Conservation (phyloP, 1,140 invertebrate genomes). For the Tetragonula clypearis region DNA sequence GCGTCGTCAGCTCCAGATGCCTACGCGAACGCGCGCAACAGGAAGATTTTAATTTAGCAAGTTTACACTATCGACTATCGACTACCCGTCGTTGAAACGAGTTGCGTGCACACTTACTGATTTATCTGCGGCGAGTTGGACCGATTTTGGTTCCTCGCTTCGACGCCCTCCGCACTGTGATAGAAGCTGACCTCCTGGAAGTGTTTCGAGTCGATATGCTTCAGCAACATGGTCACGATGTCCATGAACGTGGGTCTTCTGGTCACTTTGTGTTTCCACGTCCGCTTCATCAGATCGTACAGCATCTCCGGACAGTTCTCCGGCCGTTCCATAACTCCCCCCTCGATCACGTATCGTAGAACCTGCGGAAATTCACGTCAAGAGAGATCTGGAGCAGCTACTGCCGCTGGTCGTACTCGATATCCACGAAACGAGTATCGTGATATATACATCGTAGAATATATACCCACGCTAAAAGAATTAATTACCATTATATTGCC, state of each 20-base stretch:
- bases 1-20: constrained; percentile 72
- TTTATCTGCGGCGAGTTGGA: constrained; percentile 70
- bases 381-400: no score
- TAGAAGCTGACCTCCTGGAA: constrained; percentile 91
- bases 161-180: constrained; percentile 86
- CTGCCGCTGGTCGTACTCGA: no score
- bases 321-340: constrained; percentile 95
- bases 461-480: no score
- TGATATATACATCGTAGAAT: no score
- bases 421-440: neutral
- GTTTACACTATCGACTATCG: no score
- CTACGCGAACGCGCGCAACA: no score
- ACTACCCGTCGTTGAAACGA: neutral
- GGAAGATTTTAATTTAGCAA: no score
- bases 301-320: constrained; percentile 96
- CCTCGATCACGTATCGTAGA: constrained; percentile 92
- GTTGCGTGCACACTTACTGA: constrained; percentile 64
- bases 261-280: constrained; percentile 92
- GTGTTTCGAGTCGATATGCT: constrained; percentile 82
- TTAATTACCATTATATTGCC: no score
- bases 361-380: constrained; percentile 67
- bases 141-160: constrained; percentile 80
- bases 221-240: constrained; percentile 86
- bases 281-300: constrained; percentile 93
- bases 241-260: constrained; percentile 92